phyloP scores from a whole-genome alignment of 2,888 invertebrate species.

The Synergus laeviventris region DNA sequence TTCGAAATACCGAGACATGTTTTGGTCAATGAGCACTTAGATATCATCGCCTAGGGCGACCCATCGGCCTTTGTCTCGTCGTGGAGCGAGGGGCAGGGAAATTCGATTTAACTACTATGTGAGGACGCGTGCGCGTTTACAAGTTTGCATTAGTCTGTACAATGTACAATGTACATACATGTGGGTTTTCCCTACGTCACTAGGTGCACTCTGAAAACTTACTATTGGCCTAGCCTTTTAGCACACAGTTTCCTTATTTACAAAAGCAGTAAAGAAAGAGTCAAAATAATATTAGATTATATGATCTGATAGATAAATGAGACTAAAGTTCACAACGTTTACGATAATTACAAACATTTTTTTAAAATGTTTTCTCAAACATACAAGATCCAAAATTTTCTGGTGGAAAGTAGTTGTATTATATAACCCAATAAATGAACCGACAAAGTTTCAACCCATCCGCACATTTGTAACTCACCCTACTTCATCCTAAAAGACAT shows the following conservation, averaged over 20 bases:
- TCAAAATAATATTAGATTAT: background rate
- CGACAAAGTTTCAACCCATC: too few relatives aligned
- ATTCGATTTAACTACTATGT: conserved; percentile 68
- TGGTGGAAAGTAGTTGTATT: too few relatives aligned
- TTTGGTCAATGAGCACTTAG: conserved; percentile 59
- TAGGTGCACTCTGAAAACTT: background rate
- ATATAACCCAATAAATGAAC: too few relatives aligned
- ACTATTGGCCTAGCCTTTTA: background rate
- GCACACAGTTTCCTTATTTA: background rate
- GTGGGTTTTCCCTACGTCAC: conserved; percentile 3
- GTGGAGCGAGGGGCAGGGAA: conserved; percentile 59
- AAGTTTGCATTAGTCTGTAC: conserved; percentile 49
- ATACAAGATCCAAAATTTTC: too few relatives aligned
- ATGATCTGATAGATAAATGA: too few relatives aligned
- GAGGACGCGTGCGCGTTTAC: conserved; percentile 49
- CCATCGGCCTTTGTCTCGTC: conserved; percentile 68
- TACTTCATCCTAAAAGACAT: too few relatives aligned
- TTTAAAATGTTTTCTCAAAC: too few relatives aligned
- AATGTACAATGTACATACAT: conserved; percentile 49
- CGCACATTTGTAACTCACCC: too few relatives aligned
- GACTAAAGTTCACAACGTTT: too few relatives aligned
- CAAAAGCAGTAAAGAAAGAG: background rate
- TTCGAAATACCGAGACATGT: background rate
- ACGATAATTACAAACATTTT: too few relatives aligned
- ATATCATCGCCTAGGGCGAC: conserved; percentile 65